Evolutionary conservation across 1,140 invertebrate species (phyloP).

Genomic region (Campoletis sonorensis): DNA sequence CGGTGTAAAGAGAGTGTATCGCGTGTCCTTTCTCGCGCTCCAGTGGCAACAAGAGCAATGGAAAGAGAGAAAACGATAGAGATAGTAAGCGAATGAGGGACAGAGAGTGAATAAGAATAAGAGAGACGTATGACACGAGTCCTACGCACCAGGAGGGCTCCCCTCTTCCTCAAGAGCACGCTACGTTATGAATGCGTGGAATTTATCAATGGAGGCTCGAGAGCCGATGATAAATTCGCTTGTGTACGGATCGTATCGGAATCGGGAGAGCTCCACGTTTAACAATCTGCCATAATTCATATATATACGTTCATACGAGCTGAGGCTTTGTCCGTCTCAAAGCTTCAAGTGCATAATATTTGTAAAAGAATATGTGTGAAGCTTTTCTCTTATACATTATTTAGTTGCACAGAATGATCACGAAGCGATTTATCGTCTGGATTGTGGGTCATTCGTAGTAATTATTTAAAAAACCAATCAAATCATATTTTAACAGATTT

Average conservation of each 20-base stretch:
- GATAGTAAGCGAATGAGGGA: neutral
- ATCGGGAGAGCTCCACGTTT: neutral
- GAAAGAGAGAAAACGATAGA: neutral
- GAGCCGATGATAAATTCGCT: conserved; percentile 73
- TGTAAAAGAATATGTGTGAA: too few relatives aligned
- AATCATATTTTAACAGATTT: too few relatives aligned
- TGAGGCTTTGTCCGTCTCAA: too few relatives aligned
- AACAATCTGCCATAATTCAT: neutral
- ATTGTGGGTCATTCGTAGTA: too few relatives aligned
- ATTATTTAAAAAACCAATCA: too few relatives aligned
- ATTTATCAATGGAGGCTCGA: conserved; percentile 74
- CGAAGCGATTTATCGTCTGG: too few relatives aligned
- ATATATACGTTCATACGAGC: too few relatives aligned
- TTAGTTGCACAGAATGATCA: too few relatives aligned
- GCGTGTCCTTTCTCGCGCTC: conserved; percentile 42
- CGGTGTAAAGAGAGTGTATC: conserved; percentile 41
- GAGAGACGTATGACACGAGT: conserved; percentile 45
- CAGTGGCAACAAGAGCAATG: conserved; percentile 3
- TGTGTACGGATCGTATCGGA: conserved; percentile 67
- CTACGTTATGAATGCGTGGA: conserved; percentile 72
- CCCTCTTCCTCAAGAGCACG: conserved; percentile 7
- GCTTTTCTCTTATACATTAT: too few relatives aligned
- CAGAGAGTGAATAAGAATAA: neutral
- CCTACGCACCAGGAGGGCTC: conserved; percentile 29
- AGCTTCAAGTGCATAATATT: too few relatives aligned